These are phyloP conservation scores for Eolophus roseicapilla DNA, from an alignment of 2,113 vertebrate species.

Conservation along the genomic window DNA sequence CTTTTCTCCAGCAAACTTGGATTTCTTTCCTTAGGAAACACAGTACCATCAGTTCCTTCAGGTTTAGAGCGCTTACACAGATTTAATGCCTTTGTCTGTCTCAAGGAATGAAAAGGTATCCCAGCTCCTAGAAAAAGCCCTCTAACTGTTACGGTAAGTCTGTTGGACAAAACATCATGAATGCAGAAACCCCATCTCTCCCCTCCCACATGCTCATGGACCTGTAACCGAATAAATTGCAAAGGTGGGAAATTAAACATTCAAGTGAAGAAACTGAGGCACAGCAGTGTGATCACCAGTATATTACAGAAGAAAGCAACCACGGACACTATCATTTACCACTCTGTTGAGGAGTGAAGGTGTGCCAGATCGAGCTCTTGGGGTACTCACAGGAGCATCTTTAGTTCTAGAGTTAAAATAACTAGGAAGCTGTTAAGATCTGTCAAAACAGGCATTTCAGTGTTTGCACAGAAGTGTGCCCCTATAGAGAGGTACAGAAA, in stretches of 20 bases:
- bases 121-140: background rate
- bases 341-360: background rate
- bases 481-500: background rate
- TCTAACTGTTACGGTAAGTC: fast-evolving
- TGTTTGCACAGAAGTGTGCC: background rate
- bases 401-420: background rate
- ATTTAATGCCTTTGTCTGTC: background rate
- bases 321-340: fast-evolving
- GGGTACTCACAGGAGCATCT: background rate
- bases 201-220: background rate
- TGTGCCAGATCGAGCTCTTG: background rate
- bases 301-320: background rate
- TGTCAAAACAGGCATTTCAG: background rate
- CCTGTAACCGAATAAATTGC: background rate
- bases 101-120: background rate
- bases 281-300: background rate
- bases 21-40: background rate
- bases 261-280: background rate
- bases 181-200: background rate
- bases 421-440: background rate
- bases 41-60: background rate
- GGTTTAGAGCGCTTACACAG: background rate
- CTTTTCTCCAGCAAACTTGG: background rate
- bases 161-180: background rate
- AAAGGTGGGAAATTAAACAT: background rate